phyloP scores from a whole-genome alignment of 2,797 vertebrate species.

The Phalloptychus januarius region DNA sequence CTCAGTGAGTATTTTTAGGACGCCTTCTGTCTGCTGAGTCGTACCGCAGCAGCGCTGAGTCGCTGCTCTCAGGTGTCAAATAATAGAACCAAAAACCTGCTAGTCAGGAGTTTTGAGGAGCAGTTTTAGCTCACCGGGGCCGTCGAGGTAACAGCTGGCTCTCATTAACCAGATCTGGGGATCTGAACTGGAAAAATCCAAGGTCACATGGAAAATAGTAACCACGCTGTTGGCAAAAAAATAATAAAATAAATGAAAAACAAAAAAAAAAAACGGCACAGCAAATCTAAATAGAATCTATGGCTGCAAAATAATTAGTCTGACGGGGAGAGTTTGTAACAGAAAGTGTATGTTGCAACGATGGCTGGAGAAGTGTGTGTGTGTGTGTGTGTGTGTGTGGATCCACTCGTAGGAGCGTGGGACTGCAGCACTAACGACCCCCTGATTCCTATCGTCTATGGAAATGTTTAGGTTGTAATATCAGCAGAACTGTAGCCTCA shows the following conservation, averaged over 20 bases:
- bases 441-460: constrained; percentile 53
- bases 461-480: constrained; percentile 66
- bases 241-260: constrained; percentile 19
- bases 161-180: constrained; percentile 57
- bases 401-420: constrained; percentile 4
- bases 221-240: constrained; percentile 38
- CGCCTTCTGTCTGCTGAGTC: constrained; percentile 18
- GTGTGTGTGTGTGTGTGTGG: background rate
- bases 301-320: constrained; percentile 21
- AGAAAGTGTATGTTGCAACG: constrained; percentile 4
- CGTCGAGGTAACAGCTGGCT: constrained; percentile 63
- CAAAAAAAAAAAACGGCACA: background rate
- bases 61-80: constrained; percentile 7
- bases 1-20: background rate
- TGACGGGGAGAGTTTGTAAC: constrained; percentile 32
- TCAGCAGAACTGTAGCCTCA: constrained; percentile 62
- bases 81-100: constrained; percentile 32
- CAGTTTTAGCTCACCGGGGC: constrained; percentile 29
- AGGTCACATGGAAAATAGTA: constrained; percentile 64
- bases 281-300: constrained; percentile 38
- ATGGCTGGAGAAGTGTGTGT: background rate
- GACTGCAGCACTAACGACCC: constrained; percentile 43
- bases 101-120: constrained; percentile 46
- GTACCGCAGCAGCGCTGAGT: background rate
- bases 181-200: constrained; percentile 52